Percentiles rank a stretch among this genome's conserved stretches.
phyloP scores from a whole-genome alignment of 2,113 vertebrate species.

The Gymnorhina tibicen region DNA sequence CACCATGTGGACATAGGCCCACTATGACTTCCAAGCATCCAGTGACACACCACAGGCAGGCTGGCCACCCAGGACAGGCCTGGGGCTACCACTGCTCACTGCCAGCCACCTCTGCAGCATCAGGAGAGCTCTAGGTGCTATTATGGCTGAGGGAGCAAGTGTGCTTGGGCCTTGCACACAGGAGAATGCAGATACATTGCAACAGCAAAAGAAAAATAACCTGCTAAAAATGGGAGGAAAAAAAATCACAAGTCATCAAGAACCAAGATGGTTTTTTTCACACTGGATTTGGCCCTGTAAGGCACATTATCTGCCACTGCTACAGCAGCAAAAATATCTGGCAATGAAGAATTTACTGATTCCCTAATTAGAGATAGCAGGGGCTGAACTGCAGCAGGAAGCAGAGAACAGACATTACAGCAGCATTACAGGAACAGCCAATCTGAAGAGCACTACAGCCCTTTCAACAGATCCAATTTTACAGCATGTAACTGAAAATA shows the following conservation, averaged over 20 bases:
- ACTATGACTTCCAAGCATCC: background rate
- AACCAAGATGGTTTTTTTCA: background rate
- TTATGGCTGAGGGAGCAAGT: background rate
- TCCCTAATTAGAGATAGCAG: background rate
- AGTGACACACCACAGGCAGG: background rate
- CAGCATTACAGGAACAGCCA: background rate
- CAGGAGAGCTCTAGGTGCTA: background rate
- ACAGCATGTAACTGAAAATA: background rate
- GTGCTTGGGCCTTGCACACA: background rate
- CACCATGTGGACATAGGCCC: background rate
- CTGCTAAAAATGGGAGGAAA: background rate
- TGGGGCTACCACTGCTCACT: background rate
- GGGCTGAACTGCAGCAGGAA: constrained; percentile 4
- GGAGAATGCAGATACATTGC: background rate
- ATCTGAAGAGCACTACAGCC: background rate
- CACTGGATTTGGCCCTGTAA: background rate
- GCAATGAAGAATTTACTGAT: background rate
- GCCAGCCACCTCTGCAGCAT: background rate
- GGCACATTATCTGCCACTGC: background rate
- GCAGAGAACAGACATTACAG: background rate
- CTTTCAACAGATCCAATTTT: background rate
- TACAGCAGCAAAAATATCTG: background rate
- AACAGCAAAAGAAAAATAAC: background rate
- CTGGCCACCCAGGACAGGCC: background rate
- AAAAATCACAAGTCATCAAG: background rate